Percentiles rank a stretch among this genome's conserved stretches.
Conservation (phyloP, 2,888 invertebrate genomes). For the Geotrupes spiniger region DNA sequence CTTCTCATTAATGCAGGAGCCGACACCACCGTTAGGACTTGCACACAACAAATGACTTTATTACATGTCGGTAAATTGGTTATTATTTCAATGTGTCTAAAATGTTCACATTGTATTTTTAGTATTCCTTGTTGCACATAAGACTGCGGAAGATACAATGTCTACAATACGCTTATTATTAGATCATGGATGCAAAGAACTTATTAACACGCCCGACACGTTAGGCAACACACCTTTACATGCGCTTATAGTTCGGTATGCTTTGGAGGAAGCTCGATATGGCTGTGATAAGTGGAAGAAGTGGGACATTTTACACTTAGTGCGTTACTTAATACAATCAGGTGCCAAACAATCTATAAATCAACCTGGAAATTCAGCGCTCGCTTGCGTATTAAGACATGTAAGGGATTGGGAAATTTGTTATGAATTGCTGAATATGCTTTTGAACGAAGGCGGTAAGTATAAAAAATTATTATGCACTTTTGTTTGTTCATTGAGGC, state of each 20-base stretch:
- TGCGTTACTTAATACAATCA: constrained; percentile 59
- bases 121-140: constrained; percentile 68
- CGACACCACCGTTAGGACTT: constrained; percentile 65
- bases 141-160: constrained; percentile 68
- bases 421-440: constrained; percentile 60
- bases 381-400: constrained; percentile 68
- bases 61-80: constrained; percentile 60
- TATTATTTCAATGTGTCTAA: neutral
- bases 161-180: constrained; percentile 66
- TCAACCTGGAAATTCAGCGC: constrained; percentile 65
- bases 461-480: neutral
- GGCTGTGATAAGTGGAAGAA: constrained; percentile 71
- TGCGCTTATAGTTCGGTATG: constrained; percentile 62
- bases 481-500: no score
- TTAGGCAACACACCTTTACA: constrained; percentile 73
- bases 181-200: constrained; percentile 69
- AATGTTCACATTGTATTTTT: constrained; percentile 14
- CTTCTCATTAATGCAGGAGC: constrained; percentile 66
- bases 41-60: constrained; percentile 69
- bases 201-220: constrained; percentile 70
- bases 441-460: constrained; percentile 59
- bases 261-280: constrained; percentile 65
- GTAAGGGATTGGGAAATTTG: constrained; percentile 68
- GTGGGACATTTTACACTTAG: constrained; percentile 71
- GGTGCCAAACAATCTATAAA: constrained; percentile 68